A percentile compares a stretch with the other conserved stretches of the same genome.
Evolutionary conservation across 2,797 vertebrate genomes (phyloP).

Genomic region (Coregonus suidteri): DNA sequence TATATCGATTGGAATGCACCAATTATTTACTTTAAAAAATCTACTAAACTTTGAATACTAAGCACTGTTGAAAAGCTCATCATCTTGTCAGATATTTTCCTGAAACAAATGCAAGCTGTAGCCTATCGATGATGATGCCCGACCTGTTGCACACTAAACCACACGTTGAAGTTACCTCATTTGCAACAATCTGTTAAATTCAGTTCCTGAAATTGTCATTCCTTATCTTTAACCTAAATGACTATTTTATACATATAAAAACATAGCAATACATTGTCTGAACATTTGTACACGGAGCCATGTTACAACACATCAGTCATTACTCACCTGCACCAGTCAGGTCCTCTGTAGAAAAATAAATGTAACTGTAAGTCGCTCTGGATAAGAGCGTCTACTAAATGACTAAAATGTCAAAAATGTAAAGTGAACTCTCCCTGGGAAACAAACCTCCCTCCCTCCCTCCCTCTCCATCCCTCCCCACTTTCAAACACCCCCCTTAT

Average conservation of each 20-base stretch:
- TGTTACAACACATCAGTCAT: neutral
- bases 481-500: neutral
- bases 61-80: neutral
- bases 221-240: neutral
- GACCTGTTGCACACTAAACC: neutral
- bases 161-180: neutral
- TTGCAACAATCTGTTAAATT: neutral
- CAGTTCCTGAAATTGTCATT: neutral
- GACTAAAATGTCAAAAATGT: too few relatives aligned
- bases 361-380: too few relatives aligned
- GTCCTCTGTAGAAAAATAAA: constrained; percentile 60
- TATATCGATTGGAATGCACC: neutral
- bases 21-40: neutral
- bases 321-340: constrained; percentile 61
- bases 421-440: too few relatives aligned
- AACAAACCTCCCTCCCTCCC: neutral
- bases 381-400: too few relatives aligned
- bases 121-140: neutral
- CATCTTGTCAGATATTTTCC: neutral
- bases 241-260: neutral
- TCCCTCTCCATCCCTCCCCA: neutral
- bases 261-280: neutral
- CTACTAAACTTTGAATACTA: neutral
- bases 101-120: neutral
- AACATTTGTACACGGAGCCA: neutral